Base-by-base conservation (phyloP, 2,888 invertebrate species). In the Stomorhina lunata region DNA sequence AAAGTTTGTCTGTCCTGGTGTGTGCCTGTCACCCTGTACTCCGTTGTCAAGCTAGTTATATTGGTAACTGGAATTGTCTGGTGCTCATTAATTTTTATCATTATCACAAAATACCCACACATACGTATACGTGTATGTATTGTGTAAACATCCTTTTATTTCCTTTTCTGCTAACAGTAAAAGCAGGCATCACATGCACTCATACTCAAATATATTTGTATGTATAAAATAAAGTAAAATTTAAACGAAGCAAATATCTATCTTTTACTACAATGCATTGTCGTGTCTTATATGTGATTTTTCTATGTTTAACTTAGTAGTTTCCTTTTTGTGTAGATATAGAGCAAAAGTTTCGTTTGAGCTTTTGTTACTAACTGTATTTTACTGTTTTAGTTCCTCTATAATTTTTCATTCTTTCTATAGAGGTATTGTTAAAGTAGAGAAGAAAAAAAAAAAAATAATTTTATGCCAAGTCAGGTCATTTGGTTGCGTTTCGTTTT, bases 401-500 rank as follows among this genome's bases (percentile, higher is more conserved):
- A 45, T 29, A 17, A 57, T 5, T 29, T 48, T 68, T 40, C 37
- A 59, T 65, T 78, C 65, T 22, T 63, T n/a, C 27, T 32, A 15
- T 57, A 59, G 66, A 79, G 79, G 71, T 72, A 72, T 79, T 79
- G 72, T 59, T 66, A n/a, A 29, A 66, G 29, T 57, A 5, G 20
- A 45, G 27, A 65, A 48, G 17, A n/a, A 34, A 45, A 72, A 7
- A 27, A 17, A 45, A 55, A 57, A 50, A 50, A 61, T 32, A 40
- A 20, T 45, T 65, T 57, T 59, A 20, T 80, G 66, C 72, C 66
- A 59, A 68, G 66, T 80, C 72, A 66, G 79, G 79, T 80, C 66
- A 80, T 80, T 61, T 80, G 20, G 59, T 80, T 80, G 72, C 59
- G 34, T 69, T 69, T 61, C 53, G 15, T 69, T 61, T 34, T 25